Evolutionary conservation across 2,888 invertebrate genomes (phyloP).

Genomic region (Trichopoda pennipes): DNA sequence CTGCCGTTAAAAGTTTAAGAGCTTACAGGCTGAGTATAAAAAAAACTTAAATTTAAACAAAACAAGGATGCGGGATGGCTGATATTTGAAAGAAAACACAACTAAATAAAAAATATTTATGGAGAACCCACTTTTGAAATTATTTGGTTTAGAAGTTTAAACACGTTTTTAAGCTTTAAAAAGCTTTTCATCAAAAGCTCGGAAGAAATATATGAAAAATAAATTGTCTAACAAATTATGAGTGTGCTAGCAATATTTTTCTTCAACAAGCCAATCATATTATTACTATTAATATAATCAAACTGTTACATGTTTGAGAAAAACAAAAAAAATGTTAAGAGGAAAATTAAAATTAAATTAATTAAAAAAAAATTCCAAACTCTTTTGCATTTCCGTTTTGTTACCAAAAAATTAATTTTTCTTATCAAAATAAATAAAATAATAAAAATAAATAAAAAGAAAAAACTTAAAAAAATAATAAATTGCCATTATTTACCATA

Average conservation of each 20-base stretch:
- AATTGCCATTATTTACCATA: slow-evolving; percentile 80
- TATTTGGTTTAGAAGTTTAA: neutral
- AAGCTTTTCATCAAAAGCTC: slow-evolving; percentile 11
- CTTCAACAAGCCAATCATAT: slow-evolving; percentile 49
- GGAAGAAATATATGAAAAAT: slow-evolving; percentile 22
- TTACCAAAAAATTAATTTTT: slow-evolving; percentile 34
- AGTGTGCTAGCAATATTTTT: slow-evolving; percentile 41
- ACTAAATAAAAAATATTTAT: neutral
- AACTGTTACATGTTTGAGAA: neutral
- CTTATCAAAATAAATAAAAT: slow-evolving; percentile 53
- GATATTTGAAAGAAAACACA: slow-evolving; percentile 65
- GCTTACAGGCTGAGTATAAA: slow-evolving; percentile 50
- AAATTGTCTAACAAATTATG: slow-evolving; percentile 31
- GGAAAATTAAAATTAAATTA: slow-evolving; percentile 23
- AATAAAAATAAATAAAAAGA: slow-evolving; percentile 39
- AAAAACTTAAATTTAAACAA: slow-evolving; percentile 21
- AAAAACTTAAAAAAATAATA: slow-evolving; percentile 67
- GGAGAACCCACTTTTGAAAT: slow-evolving; percentile 21
- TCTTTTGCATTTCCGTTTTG: slow-evolving; percentile 65
- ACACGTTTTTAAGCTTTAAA: neutral
- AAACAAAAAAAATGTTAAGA: neutral
- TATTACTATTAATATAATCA: slow-evolving; percentile 20
- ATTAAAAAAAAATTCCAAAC: slow-evolving; percentile 48
- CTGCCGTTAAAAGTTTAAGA: slow-evolving; percentile 42
- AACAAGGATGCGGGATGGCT: slow-evolving; percentile 80